phyloP scores from a whole-genome alignment of 2,888 invertebrate species.

The Phyto melanocephala region DNA sequence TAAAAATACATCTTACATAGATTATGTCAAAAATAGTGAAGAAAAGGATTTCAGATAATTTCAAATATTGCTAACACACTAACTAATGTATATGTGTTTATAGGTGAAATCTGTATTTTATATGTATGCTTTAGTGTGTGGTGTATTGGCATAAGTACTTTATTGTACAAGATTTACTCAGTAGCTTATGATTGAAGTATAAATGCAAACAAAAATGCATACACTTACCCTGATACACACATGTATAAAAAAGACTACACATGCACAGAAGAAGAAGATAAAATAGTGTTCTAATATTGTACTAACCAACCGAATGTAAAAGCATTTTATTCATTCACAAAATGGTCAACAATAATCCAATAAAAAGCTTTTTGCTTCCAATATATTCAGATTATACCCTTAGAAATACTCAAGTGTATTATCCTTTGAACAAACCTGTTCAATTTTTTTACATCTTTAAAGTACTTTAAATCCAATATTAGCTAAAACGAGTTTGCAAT shows the following conservation, averaged over 20 bases:
- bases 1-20: background rate
- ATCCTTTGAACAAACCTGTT: slow-evolving; percentile 60
- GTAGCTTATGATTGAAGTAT: slow-evolving; percentile 31
- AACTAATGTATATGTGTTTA: slow-evolving; percentile 1
- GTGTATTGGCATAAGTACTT: slow-evolving; percentile 55
- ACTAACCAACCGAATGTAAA: slow-evolving; percentile 42
- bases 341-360: slow-evolving; percentile 56
- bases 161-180: slow-evolving; percentile 50
- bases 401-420: slow-evolving; percentile 57
- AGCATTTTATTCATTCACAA: slow-evolving; percentile 42
- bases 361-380: slow-evolving; percentile 54
- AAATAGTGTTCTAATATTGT: slow-evolving; percentile 48
- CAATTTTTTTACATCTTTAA: slow-evolving; percentile 46
- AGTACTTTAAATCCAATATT: slow-evolving; percentile 37
- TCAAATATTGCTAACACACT: slow-evolving; percentile 16
- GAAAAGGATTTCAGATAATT: background rate
- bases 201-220: slow-evolving; percentile 44
- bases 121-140: background rate
- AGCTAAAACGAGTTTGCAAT: background rate
- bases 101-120: slow-evolving; percentile 2
- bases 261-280: background rate
- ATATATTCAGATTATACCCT: slow-evolving; percentile 59
- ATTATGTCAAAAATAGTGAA: background rate
- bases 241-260: background rate
- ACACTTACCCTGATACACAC: background rate